Evolutionary conservation across 2,797 vertebrate genomes (phyloP).

Genomic region (Anolis apletophallus): DNA sequence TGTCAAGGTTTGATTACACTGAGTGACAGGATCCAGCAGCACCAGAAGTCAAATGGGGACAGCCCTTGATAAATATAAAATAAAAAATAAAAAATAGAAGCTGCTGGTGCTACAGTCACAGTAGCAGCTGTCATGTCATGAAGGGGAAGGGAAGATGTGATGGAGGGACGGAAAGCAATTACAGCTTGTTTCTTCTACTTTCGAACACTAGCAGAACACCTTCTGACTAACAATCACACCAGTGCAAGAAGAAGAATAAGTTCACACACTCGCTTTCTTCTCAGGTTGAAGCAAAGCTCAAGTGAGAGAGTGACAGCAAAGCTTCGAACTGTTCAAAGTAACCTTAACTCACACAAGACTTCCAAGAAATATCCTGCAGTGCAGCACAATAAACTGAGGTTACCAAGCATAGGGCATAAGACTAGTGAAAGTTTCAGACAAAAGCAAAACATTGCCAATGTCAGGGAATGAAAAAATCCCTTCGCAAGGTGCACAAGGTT

Average conservation of each 20-base stretch:
- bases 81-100: slow-evolving; percentile 35
- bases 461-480: neutral
- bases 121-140: slow-evolving; percentile 32
- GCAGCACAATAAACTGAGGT: neutral
- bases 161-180: slow-evolving; percentile 40
- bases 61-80: slow-evolving; percentile 19
- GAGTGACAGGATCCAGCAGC: neutral
- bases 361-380: neutral
- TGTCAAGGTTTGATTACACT: slow-evolving; percentile 13
- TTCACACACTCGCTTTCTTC: slow-evolving; percentile 17
- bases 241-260: neutral
- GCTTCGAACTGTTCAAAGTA: slow-evolving; percentile 9
- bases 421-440: neutral
- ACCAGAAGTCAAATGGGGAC: neutral
- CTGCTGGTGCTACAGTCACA: slow-evolving; percentile 8
- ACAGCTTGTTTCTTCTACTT: slow-evolving; percentile 26
- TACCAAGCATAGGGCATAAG: neutral
- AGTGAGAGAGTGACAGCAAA: slow-evolving; percentile 8
- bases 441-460: neutral
- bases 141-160: slow-evolving; percentile 21
- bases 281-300: slow-evolving; percentile 1
- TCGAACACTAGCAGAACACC: slow-evolving; percentile 18
- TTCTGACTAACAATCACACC: slow-evolving; percentile 10
- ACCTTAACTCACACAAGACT: neutral
- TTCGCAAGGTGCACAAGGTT: neutral